phyloP scores from a whole-genome alignment of 2,797 vertebrate species.

The Scolopax rusticola region DNA sequence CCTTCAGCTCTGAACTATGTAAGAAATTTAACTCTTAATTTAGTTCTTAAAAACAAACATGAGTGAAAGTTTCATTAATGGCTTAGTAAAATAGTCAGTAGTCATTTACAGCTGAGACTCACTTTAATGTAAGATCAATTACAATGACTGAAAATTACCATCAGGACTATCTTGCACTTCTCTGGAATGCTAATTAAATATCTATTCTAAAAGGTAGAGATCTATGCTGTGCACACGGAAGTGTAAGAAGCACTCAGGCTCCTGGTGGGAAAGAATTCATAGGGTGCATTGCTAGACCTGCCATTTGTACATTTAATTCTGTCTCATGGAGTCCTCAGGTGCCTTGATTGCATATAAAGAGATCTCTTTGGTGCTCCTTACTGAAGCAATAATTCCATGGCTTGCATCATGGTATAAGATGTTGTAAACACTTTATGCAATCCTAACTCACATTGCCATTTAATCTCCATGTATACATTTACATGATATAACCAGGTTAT shows the following conservation, averaged over 20 bases:
- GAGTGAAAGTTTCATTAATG: constrained; percentile 57
- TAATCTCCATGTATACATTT: background rate
- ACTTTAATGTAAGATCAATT: constrained; percentile 17
- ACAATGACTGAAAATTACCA: constrained; percentile 14
- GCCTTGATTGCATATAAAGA: background rate
- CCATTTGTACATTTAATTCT: background rate
- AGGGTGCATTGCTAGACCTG: background rate
- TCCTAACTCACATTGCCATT: background rate
- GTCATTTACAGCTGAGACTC: constrained; percentile 24
- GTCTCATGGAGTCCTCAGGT: background rate
- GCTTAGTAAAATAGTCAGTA: constrained; percentile 37
- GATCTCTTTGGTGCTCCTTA: background rate
- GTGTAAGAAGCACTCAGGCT: background rate
- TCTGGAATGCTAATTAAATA: background rate
- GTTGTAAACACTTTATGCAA: background rate
- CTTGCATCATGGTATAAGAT: background rate
- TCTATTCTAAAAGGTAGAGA: background rate
- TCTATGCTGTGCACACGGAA: fast-evolving
- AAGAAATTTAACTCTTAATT: constrained; percentile 48
- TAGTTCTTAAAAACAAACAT: constrained; percentile 37
- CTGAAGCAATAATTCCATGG: background rate
- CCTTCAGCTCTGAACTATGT: constrained; percentile 36
- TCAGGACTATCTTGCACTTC: background rate
- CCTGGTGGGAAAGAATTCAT: fast-evolving
- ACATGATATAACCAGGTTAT: background rate